Evolutionary conservation across 2,113 vertebrate genomes (phyloP).

Genomic region (Notothenia coriiceps): DNA sequence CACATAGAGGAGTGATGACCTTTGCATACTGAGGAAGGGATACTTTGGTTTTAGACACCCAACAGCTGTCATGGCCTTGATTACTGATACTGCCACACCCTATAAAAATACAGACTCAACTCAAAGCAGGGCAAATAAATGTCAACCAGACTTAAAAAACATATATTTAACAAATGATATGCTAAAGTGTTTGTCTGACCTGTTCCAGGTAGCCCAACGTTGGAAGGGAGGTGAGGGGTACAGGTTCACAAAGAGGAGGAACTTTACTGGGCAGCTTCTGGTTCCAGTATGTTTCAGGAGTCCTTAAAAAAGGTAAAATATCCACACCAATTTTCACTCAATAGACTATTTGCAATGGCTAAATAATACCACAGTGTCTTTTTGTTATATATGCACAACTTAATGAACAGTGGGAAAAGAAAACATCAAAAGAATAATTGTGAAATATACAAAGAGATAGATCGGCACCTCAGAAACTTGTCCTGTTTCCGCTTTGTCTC

Average conservation of each 20-base stretch:
- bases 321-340: background rate
- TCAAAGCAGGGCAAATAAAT: background rate
- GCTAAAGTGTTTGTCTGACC: slow-evolving; percentile 71
- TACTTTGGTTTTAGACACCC: slow-evolving; percentile 94
- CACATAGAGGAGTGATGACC: slow-evolving; percentile 90
- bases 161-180: background rate
- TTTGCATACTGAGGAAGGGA: slow-evolving; percentile 90
- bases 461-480: slow-evolving; percentile 89
- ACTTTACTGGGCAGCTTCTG: slow-evolving; percentile 91
- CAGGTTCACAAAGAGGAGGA: slow-evolving; percentile 88
- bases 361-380: background rate
- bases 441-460: slow-evolving; percentile 18
- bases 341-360: background rate
- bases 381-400: too few relatives aligned
- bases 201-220: slow-evolving; percentile 95
- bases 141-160: background rate
- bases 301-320: slow-evolving; percentile 75
- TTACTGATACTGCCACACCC: slow-evolving; percentile 89
- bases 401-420: too few relatives aligned
- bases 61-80: slow-evolving; percentile 93
- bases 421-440: too few relatives aligned
- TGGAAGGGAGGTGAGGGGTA: slow-evolving; percentile 90
- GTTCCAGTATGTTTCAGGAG: slow-evolving; percentile 89
- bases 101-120: slow-evolving; percentile 60
- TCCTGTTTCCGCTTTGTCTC: slow-evolving; percentile 89